Percentiles rank a stretch among this genome's conserved stretches.
phyloP scores from a whole-genome alignment of 2,888 invertebrate species.

The Cantharis flavilabris region DNA sequence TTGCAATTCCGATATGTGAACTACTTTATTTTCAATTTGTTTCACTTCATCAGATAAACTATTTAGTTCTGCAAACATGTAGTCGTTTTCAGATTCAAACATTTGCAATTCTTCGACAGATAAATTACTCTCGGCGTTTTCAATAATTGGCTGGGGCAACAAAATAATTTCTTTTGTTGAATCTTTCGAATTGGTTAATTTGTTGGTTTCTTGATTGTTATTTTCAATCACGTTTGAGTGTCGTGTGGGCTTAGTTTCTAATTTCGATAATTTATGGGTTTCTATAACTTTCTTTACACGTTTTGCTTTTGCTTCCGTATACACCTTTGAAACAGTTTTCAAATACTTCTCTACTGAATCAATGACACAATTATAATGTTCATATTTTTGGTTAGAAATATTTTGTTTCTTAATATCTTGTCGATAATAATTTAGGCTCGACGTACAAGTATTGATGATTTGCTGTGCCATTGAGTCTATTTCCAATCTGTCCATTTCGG shows the following conservation, averaged over 20 bases:
- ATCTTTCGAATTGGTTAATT: slow-evolving; percentile 5
- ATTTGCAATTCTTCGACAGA: slow-evolving; percentile 89
- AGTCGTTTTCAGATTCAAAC: slow-evolving; percentile 90
- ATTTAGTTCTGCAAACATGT: slow-evolving; percentile 84
- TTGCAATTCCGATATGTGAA: slow-evolving; percentile 93
- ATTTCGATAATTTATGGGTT: slow-evolving; percentile 75
- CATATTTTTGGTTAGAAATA: slow-evolving; percentile 68
- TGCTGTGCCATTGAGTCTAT: slow-evolving; percentile 85
- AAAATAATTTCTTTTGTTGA: slow-evolving; percentile 27
- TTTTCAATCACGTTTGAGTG: background rate
- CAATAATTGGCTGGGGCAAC: slow-evolving; percentile 50
- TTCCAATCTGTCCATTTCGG: slow-evolving; percentile 82
- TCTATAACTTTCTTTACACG: slow-evolving; percentile 85
- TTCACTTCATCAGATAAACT: slow-evolving; percentile 88
- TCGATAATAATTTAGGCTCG: slow-evolving; percentile 76
- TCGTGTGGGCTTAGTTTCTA: slow-evolving; percentile 59
- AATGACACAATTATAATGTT: slow-evolving; percentile 78
- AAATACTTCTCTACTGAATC: slow-evolving; percentile 79
- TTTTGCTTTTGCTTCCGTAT: slow-evolving; percentile 86
- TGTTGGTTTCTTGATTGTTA: background rate
- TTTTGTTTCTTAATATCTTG: slow-evolving; percentile 63
- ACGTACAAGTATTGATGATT: slow-evolving; percentile 80
- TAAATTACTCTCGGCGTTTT: slow-evolving; percentile 67
- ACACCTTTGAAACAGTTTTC: slow-evolving; percentile 84
- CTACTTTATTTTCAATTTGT: slow-evolving; percentile 88